phyloP scores from a whole-genome alignment of 2,797 vertebrate genomes.

The Dryobates pubescens region DNA sequence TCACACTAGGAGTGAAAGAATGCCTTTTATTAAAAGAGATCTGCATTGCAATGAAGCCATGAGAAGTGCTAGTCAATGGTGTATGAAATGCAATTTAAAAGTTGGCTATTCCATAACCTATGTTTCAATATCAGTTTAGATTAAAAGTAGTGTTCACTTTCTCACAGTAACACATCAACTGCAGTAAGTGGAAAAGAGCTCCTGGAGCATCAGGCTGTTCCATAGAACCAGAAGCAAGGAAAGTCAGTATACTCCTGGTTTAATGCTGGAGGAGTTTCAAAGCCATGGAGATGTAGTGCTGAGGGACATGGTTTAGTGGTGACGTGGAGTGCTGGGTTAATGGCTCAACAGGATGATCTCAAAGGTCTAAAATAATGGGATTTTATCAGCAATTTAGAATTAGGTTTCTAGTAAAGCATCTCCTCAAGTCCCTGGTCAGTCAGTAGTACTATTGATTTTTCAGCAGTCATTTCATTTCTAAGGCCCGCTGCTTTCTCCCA shows the following conservation, averaged over 20 bases:
- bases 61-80: slow-evolving; percentile 65
- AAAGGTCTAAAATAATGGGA: background rate
- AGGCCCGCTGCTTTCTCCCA: background rate
- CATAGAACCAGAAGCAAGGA: background rate
- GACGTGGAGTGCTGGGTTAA: no score
- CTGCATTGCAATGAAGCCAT: slow-evolving; percentile 53
- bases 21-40: slow-evolving; percentile 64
- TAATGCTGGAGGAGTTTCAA: background rate
- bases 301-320: no score
- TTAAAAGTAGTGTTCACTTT: slow-evolving; percentile 23
- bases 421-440: background rate
- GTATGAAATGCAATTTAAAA: slow-evolving; percentile 68
- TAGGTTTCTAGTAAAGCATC: background rate
- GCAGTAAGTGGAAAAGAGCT: background rate
- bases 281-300: no score
- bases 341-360: no score
- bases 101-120: slow-evolving; percentile 46
- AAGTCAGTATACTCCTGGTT: background rate
- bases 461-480: background rate
- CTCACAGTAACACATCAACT: background rate
- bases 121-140: slow-evolving; percentile 23
- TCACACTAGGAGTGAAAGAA: slow-evolving; percentile 42
- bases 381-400: background rate
- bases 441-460: background rate
- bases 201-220: background rate